A percentile compares a stretch with the other conserved stretches of the same genome.
Conservation (phyloP, 1,140 invertebrate genomes). For the Rhagoletis zephyria region DNA sequence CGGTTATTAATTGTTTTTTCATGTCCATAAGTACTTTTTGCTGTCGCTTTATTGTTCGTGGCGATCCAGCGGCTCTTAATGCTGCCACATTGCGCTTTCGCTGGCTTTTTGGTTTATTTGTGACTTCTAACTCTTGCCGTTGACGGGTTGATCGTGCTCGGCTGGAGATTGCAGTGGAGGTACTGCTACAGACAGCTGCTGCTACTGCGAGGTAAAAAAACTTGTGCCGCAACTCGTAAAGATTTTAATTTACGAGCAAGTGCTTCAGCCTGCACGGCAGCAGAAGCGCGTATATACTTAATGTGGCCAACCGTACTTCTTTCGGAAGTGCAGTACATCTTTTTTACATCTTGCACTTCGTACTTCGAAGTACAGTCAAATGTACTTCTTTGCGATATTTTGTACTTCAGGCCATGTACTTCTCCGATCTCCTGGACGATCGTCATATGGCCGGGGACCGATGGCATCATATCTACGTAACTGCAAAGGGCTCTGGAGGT, state of each 20-base stretch:
- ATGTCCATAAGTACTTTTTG: constrained; percentile 20
- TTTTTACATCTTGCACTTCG: no score
- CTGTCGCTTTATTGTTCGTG: neutral
- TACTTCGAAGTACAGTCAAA: no score
- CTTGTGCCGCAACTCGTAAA: constrained; percentile 16
- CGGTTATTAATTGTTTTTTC: constrained; percentile 35
- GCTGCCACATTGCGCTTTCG: neutral
- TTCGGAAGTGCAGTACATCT: no score
- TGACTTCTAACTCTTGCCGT: neutral
- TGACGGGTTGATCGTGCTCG: neutral
- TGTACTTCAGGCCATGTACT: no score
- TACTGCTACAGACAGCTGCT: neutral
- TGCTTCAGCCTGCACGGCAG: neutral
- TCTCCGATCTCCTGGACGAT: no score
- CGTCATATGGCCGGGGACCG: no score
- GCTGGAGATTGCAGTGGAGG: neutral
- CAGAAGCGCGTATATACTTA: neutral
- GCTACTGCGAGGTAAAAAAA: neutral
- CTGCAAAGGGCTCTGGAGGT: no score
- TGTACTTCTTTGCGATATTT: no score
- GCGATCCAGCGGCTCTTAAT: neutral
- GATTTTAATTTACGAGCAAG: neutral
- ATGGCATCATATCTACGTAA: no score
- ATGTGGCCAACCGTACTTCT: no score
- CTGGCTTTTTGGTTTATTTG: neutral